phyloP scores from a whole-genome alignment of 1,140 invertebrate species.

The Rhopalosiphum maidis region DNA sequence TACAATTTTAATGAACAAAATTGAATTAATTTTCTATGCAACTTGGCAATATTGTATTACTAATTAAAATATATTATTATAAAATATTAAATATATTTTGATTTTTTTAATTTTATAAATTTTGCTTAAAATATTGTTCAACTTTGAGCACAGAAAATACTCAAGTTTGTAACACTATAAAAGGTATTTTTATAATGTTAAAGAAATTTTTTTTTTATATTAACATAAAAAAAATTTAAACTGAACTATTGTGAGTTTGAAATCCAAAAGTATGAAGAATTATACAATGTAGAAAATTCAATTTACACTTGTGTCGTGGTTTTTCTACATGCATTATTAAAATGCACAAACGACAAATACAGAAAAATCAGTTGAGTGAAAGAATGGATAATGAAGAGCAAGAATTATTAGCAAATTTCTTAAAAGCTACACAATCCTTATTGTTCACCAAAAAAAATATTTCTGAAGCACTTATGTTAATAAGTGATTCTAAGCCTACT shows the following conservation, averaged over 20 bases:
- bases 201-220: neutral
- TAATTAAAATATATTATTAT: neutral
- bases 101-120: slow-evolving; percentile 19
- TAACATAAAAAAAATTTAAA: neutral
- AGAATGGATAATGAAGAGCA: slow-evolving; percentile 41
- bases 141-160: neutral
- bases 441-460: slow-evolving; percentile 48
- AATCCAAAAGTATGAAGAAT: neutral
- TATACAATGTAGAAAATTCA: slow-evolving; percentile 7
- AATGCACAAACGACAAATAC: slow-evolving; percentile 40
- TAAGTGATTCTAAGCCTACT: neutral
- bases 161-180: slow-evolving; percentile 41
- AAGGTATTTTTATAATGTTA: slow-evolving; percentile 1
- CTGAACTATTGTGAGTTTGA: slow-evolving; percentile 47
- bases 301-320: slow-evolving; percentile 32
- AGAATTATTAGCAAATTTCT: slow-evolving; percentile 30
- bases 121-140: slow-evolving; percentile 31
- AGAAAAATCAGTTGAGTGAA: slow-evolving; percentile 46
- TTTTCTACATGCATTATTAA: slow-evolving; percentile 38
- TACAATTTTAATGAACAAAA: too few species aligned
- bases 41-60: neutral
- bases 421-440: neutral
- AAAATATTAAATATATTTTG: neutral
- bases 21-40: neutral
- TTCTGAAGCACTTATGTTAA: slow-evolving; percentile 6